Evolutionary conservation across 1,140 invertebrate genomes (phyloP).

Genomic region (Bombus impatiens): DNA sequence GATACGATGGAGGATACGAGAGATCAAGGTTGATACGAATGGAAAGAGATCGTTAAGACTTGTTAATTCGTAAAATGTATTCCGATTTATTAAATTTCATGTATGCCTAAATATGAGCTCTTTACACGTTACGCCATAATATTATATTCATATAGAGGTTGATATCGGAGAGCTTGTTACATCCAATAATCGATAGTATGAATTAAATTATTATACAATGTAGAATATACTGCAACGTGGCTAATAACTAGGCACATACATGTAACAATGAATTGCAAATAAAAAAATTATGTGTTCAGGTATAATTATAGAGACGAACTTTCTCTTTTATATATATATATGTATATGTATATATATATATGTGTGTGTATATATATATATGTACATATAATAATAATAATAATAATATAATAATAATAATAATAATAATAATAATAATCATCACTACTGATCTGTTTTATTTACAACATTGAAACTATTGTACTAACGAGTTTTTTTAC

Average conservation of each 20-base stretch:
- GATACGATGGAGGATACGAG: too few relatives aligned
- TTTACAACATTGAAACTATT: slow-evolving; percentile 75
- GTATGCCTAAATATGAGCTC: slow-evolving; percentile 82
- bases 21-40: not conserved
- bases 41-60: not conserved
- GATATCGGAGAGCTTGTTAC: slow-evolving; percentile 79
- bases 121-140: slow-evolving; percentile 79
- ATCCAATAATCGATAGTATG: slow-evolving; percentile 76
- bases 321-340: slow-evolving; percentile 54
- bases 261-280: slow-evolving; percentile 80
- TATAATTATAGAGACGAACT: slow-evolving; percentile 66
- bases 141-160: slow-evolving; percentile 76
- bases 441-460: slow-evolving; percentile 66
- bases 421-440: slow-evolving; percentile 50
- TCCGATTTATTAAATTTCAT: slow-evolving; percentile 83
- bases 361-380: slow-evolving; percentile 54
- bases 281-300: slow-evolving; percentile 75
- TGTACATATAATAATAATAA: slow-evolving; percentile 45
- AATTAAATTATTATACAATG: slow-evolving; percentile 81
- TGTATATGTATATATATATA: slow-evolving; percentile 48
- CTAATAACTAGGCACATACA: slow-evolving; percentile 81
- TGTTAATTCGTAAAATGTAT: slow-evolving; percentile 82
- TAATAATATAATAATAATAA: slow-evolving; percentile 40
- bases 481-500: slow-evolving; percentile 62
- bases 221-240: slow-evolving; percentile 78